phyloP scores from a whole-genome alignment of 1,140 invertebrate genomes.

The Himalopsyche phryganea region DNA sequence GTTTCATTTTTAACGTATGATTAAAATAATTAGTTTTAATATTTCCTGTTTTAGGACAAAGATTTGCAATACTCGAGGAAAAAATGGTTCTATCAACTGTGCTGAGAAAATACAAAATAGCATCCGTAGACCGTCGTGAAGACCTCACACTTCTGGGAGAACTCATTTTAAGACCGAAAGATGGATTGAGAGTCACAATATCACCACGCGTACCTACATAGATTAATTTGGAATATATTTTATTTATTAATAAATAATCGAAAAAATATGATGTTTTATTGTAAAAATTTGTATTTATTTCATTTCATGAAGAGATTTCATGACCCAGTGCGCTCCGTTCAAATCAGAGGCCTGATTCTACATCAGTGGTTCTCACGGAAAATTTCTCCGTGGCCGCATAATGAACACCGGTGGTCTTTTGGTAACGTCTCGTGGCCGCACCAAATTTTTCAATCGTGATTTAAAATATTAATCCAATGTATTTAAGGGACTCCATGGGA shows the following conservation, averaged over 20 bases:
- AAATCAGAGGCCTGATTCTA: too few relatives aligned
- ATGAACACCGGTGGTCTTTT: too few relatives aligned
- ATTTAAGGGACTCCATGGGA: too few relatives aligned
- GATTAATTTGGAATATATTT: not conserved
- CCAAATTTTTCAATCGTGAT: too few relatives aligned
- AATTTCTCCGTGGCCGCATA: too few relatives aligned
- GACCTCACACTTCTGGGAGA: conserved; percentile 54
- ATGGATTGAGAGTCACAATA: conserved; percentile 52
- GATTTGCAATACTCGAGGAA: conserved; percentile 71
- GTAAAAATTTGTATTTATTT: not conserved
- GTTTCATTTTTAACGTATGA: too few relatives aligned
- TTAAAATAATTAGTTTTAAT: too few relatives aligned
- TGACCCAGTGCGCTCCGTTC: too few relatives aligned
- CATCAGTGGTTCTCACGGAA: too few relatives aligned
- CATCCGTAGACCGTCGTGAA: conserved; percentile 53
- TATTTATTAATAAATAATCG: not conserved
- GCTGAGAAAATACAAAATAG: conserved; percentile 60
- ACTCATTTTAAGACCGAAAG: conserved; percentile 56
- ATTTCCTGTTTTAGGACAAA: conserved; percentile 55
- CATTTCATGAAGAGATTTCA: too few relatives aligned
- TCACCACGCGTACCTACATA: conserved; percentile 33
- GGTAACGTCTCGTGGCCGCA: too few relatives aligned
- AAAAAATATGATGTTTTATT: not conserved
- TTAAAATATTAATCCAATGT: too few relatives aligned
- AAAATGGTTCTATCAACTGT: conserved; percentile 65